Evolutionary conservation across 2,113 vertebrate genomes (phyloP).

Genomic region (Rhegmatorhina hoffmannsi): DNA sequence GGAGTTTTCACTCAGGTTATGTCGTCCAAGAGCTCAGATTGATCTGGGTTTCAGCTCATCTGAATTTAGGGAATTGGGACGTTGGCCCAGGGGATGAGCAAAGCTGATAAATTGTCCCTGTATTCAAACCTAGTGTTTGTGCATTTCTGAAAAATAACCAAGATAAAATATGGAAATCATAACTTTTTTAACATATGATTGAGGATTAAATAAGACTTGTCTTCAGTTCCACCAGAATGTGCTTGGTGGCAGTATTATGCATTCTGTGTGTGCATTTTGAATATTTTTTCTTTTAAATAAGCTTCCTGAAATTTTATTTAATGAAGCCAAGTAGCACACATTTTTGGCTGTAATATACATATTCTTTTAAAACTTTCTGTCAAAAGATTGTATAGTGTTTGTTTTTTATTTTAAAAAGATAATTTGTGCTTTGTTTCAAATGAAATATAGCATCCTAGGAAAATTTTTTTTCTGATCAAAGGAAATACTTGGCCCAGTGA

Average conservation of each 20-base stretch:
- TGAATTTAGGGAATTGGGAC: background rate
- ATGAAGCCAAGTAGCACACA: background rate
- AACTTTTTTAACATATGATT: background rate
- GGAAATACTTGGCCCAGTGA: slow-evolving; percentile 11
- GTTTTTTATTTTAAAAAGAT: slow-evolving; percentile 36
- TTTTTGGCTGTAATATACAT: slow-evolving; percentile 6
- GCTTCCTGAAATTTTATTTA: slow-evolving; percentile 33
- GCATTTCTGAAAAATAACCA: background rate
- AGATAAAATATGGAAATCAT: background rate
- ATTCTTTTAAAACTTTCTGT: slow-evolving; percentile 25
- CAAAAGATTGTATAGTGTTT: background rate
- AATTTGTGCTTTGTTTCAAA: slow-evolving; percentile 32
- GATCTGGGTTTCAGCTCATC: background rate
- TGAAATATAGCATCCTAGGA: slow-evolving; percentile 35
- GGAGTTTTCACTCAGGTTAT: background rate
- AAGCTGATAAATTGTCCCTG: background rate
- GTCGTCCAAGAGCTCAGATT: background rate
- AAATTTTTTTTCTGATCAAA: slow-evolving; percentile 50
- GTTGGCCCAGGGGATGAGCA: background rate
- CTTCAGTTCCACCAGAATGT: slow-evolving; percentile 38
- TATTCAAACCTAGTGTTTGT: background rate
- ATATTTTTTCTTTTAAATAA: slow-evolving; percentile 45
- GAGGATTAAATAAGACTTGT: background rate
- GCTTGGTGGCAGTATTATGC: slow-evolving; percentile 39
- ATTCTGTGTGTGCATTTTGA: background rate